Conservation (phyloP, 2,888 invertebrate species). For the Ormyrus labotus region DNA sequence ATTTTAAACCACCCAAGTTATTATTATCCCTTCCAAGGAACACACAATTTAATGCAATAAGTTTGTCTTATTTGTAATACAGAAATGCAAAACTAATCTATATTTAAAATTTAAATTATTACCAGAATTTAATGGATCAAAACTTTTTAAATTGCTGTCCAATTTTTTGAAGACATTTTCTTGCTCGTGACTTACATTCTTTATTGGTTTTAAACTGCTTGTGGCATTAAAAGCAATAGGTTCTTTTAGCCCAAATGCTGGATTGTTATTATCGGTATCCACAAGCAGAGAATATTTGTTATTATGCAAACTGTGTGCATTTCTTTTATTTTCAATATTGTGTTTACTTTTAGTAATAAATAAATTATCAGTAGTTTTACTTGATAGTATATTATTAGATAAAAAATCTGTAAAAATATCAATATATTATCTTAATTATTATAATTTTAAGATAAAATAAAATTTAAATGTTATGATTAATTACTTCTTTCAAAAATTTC, state of each 20-base stretch:
- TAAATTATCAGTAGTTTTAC: conserved; percentile 51
- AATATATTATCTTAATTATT: conserved; percentile 9
- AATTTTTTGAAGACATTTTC: conserved; percentile 49
- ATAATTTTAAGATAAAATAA: conserved; percentile 25
- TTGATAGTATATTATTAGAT: conserved; percentile 45
- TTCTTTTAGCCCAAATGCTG: conserved; percentile 9
- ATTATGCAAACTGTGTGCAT: conserved; percentile 22
- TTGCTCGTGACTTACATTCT: conserved; percentile 3
- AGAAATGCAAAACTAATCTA: conserved; percentile 1
- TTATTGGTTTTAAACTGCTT: not conserved
- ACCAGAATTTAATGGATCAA: conserved; percentile 57
- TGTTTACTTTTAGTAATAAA: conserved; percentile 52
- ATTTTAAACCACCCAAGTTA: conserved; percentile 56
- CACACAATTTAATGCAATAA: conserved; percentile 25
- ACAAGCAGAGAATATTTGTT: conserved; percentile 30
- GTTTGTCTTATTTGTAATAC: not conserved
- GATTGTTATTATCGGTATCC: conserved; percentile 55
- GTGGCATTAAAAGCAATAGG: not conserved
- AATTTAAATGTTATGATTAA: conserved; percentile 11
- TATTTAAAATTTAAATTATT: conserved; percentile 25
- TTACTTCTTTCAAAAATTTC: conserved; percentile 60
- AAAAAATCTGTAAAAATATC: conserved; percentile 58
- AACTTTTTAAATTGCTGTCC: conserved; percentile 44
- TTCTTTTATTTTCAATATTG: conserved; percentile 57
- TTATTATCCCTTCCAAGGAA: conserved; percentile 54